Percentiles rank a stretch among this genome's conserved stretches.
Evolutionary conservation across 2,888 invertebrate genomes (phyloP).

Genomic region (Drosophila mimetica): DNA sequence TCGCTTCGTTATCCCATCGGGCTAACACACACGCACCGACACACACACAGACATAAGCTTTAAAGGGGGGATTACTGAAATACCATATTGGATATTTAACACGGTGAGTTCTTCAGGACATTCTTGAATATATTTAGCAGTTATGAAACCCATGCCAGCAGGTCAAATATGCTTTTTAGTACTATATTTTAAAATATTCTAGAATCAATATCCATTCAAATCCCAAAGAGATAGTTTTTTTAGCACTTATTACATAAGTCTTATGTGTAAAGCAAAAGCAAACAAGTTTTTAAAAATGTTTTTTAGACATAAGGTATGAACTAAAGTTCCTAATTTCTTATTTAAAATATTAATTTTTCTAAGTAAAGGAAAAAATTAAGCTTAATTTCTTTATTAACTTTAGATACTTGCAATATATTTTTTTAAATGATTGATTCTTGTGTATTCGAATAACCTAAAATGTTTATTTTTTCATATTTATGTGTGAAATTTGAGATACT

Average conservation of each 20-base stretch:
- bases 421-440: no score
- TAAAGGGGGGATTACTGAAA: constrained; percentile 49
- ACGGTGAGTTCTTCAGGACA: constrained; percentile 26
- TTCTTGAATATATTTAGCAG: constrained; percentile 23
- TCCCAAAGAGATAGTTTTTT: no score
- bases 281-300: no score
- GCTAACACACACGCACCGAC: constrained; percentile 15
- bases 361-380: no score
- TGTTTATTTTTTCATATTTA: not conserved
- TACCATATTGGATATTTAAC: constrained; percentile 50
- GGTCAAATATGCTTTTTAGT: not conserved
- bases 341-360: no score
- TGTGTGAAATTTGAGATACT: not conserved
- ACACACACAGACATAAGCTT: constrained; percentile 21
- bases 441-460: not conserved
- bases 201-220: no score
- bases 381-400: no score
- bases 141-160: constrained; percentile 13
- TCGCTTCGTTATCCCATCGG: constrained; percentile 71
- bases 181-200: not conserved
- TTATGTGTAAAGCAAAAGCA: no score
- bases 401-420: no score
- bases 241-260: no score
- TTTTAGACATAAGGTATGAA: no score
- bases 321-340: no score